Base-by-base conservation (phyloP, 92 coral and sea anemone species). In the Porites evermanni region DNA sequence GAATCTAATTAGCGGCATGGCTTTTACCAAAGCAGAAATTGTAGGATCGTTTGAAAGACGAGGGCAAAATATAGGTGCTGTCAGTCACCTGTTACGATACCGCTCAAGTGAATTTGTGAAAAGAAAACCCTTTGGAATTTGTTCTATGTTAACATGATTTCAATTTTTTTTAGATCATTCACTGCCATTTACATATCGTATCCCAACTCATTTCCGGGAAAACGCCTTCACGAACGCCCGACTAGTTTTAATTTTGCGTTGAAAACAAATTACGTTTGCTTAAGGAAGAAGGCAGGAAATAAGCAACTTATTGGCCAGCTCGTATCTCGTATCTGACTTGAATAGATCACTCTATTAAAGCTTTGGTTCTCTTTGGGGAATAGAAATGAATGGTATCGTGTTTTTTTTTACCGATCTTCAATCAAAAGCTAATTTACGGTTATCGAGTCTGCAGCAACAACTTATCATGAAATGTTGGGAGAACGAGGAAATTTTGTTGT, bases 341-440 rank as follows among this genome's bases (percentile, higher is more conserved):
- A 80, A 72, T 72, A 80, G 54, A 67, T 80, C 52, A 68, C 66
- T 80, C 68, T 67, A 53, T 80, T 80, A 53, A 61, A 23, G 24
- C 54, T 18, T 11, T 64, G 83, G 19, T 26, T 50, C 83, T 79
- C 75, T 20, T 80, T 67, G 21, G 53, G 76, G 76, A 54, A 24
- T 20, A 17, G 53, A 12, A 60, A 19, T 47, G 60, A 79, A 47
- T 65, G 12, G 83, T 64, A 79, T 47, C 83, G 59, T 72, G 83
- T 75, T 29, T 77, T 79, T 52, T 77, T 26, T 14, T 18, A 20
- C 84, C 75, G 75, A 56, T 67, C 68, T 51, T n/a, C 86, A 81
- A 81, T 81, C 78, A 81, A 81, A 81, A 81, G 78, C 86, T 81
- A 70, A 81, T 81, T 79, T 81, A 19, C 24, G 70, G 38, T 80